A percentile compares a stretch with the other conserved stretches of the same genome.
These are phyloP conservation scores for Phycodurus eques DNA, from an alignment of 2,113 vertebrate species.

Conservation along the genomic window DNA sequence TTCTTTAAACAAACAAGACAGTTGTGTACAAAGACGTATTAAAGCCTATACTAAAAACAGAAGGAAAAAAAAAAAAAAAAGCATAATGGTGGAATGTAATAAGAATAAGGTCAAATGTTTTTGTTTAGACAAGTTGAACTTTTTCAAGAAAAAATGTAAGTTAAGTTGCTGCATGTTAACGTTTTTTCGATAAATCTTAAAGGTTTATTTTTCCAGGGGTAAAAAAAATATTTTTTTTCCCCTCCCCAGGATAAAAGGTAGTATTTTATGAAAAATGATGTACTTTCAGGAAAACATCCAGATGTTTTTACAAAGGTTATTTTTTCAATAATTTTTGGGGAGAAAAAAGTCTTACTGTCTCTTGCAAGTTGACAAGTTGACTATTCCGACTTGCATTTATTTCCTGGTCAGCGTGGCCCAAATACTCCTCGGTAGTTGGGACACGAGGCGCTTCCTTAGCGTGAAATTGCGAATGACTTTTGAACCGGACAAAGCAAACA, in stretches of 20 bases:
- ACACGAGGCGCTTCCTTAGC: not conserved
- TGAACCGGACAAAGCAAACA: not conserved
- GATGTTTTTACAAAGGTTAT: no score
- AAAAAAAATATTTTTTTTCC: no score
- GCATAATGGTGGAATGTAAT: not conserved
- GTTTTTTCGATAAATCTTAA: no score
- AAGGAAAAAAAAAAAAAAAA: not conserved
- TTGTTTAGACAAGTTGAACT: not conserved
- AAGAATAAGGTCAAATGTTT: not conserved
- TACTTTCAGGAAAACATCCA: no score
- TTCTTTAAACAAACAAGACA: not conserved
- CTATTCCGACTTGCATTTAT: not conserved
- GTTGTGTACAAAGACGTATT: not conserved
- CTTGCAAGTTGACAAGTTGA: not conserved
- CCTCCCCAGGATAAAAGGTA: no score
- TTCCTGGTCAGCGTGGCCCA: not conserved
- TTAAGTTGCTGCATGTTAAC: no score
- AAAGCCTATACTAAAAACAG: not conserved
- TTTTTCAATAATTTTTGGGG: no score
- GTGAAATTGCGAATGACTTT: not conserved
- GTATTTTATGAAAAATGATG: no score
- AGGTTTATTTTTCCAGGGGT: no score
- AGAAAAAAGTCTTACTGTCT: no score
- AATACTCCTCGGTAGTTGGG: not conserved
- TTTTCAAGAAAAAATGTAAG: no score